These are phyloP conservation scores for Drosophila meridiana DNA, from an alignment of 2,888 invertebrate genomes.

Conservation along the genomic window DNA sequence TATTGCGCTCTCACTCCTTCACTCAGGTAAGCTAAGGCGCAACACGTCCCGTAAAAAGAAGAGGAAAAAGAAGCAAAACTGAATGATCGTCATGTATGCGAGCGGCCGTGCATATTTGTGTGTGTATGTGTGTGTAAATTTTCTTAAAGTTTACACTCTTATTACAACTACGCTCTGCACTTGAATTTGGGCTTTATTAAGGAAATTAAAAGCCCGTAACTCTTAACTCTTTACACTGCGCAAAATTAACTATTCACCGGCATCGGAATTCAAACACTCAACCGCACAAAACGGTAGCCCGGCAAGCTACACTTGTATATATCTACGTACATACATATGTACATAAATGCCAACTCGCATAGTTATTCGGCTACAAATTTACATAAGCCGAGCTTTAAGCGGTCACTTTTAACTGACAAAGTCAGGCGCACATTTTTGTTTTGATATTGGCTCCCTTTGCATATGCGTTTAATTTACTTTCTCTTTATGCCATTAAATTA, in stretches of 20 bases:
- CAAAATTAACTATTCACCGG: conserved; percentile 21
- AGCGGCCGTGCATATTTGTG: conserved; percentile 22
- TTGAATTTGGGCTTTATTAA: conserved; percentile 21
- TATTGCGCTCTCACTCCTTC: conserved; percentile 30
- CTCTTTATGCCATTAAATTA: conserved; percentile 5
- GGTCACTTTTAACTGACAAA: conserved; percentile 15
- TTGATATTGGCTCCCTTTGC: conserved; percentile 9
- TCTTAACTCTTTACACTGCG: conserved; percentile 8
- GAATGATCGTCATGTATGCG: conserved; percentile 65
- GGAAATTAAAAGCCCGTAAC: conserved; percentile 31
- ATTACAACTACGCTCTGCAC: conserved; percentile 36
- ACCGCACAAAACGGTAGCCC: conserved; percentile 30
- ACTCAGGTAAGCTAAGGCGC: conserved; percentile 66
- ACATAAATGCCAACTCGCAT: not conserved
- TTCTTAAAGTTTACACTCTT: conserved; percentile 39
- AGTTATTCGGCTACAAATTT: conserved; percentile 16
- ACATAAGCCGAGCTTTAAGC: conserved; percentile 32
- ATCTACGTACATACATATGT: not conserved
- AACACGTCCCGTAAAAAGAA: conserved; percentile 69
- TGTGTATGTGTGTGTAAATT: conserved; percentile 30
- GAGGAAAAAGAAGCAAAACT: conserved; percentile 48
- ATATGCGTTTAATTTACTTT: conserved; percentile 1
- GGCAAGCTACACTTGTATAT: conserved; percentile 23
- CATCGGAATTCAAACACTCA: conserved; percentile 6
- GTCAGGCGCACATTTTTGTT: not conserved